Evolutionary conservation across 2,888 invertebrate species (phyloP), one percentile per base, ranked within the genome.

Genomic region (Argyresthia albistria): DNA sequence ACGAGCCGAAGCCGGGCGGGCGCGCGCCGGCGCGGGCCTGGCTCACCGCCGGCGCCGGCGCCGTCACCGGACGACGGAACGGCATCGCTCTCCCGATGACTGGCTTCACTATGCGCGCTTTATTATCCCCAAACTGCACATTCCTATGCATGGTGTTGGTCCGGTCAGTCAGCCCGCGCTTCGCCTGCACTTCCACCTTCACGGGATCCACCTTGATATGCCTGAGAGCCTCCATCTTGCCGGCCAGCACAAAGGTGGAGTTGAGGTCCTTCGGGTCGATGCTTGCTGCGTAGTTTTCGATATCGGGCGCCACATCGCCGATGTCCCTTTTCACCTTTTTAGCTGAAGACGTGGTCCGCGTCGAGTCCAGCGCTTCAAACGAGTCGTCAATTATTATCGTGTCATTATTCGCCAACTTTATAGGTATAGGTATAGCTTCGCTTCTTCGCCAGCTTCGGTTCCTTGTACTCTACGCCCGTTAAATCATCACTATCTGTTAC

Each of bases 181-280:
- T 83, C 1, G 66, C 37, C 0, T 68, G 67, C n/a, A n/a, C n/a
- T n/a, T n/a, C n/a, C n/a, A n/a, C n/a, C 25, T 59, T 66, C 8
- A 52, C 56, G 1, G 55, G 56, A 16, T 69, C 66, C 6, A 50
- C 56, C 51, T 59, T 69, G 55, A 56, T 58, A 35, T 71, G 74
- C 56, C 70, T 73, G 53, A 66, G 49, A 0, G 60, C 60, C 10
- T 80, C 76, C 57, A 75, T 59, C 42, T 82, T 84, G 0, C 73
- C 80, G 4, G 76, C 72, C 55, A 88, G 59, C 8, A 88, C 84
- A 56, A 88, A 87, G 0, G 88, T 88, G 0, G 86, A 87, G 57
- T 88, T 88, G 64, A 88, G 66, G 55, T 82, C 71, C 0, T 75
- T 75, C 0, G 79, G 69, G 48, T 86, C 76, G 3, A 87, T 69